Conservation (phyloP, 2,113 vertebrate species). For the Protobothrops mucrosquamatus region DNA sequence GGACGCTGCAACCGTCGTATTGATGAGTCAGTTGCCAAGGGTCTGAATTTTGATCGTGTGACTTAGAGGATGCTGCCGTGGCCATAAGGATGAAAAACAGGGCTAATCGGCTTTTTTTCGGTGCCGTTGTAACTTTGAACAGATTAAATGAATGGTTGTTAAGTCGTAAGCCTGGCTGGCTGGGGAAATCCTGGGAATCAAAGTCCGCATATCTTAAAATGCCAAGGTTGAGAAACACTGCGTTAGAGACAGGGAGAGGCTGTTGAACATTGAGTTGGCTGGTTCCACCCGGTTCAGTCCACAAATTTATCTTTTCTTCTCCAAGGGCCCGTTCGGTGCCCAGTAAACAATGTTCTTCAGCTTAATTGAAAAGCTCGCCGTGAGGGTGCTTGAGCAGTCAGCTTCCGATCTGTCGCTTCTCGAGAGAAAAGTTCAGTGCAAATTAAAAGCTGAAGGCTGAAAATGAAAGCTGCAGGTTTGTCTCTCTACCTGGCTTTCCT, state of each 20-base stretch:
- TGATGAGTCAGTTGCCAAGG: too few species aligned
- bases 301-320: constrained; percentile 38
- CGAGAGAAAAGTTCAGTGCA: constrained; percentile 54
- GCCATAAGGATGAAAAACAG: too few species aligned
- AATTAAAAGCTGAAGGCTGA: constrained; percentile 61
- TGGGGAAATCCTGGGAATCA: neutral
- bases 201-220: neutral
- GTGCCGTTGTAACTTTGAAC: too few species aligned
- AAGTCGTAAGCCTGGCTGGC: too few species aligned
- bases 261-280: constrained; percentile 20
- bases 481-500: neutral
- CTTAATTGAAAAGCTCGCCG: constrained; percentile 66
- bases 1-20: too few species aligned
- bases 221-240: neutral
- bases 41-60: too few species aligned
- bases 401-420: constrained; percentile 59
- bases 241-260: neutral
- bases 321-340: constrained; percentile 63
- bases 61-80: too few species aligned
- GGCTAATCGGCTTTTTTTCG: too few species aligned
- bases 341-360: constrained; percentile 61
- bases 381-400: constrained; percentile 67
- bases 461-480: constrained; percentile 54
- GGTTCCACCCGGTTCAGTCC: constrained; percentile 37
- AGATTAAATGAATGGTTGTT: too few species aligned